Evolutionary conservation across 2,797 vertebrate species (phyloP), one percentile per base, ranked within the genome.

Genomic region (Melanotaenia boesemani): DNA sequence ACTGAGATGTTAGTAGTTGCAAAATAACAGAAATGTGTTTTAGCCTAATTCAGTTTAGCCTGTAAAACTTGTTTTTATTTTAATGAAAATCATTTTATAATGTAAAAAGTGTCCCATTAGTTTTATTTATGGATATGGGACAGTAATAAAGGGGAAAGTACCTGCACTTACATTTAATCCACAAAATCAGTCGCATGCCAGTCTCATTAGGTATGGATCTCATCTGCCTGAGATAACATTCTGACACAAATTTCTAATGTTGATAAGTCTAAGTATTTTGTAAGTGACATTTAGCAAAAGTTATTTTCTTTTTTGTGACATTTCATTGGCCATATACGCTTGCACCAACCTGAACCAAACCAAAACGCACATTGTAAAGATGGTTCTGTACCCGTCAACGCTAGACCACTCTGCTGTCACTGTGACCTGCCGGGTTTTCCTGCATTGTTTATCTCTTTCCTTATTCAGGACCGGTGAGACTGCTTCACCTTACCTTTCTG

Each of bases 401-500:
- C 15, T 5, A 15, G 7, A 48, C 28, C 34, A 1, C 1, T 44
- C 6, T 7, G 16, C 36, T 37, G 48, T 63, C 72, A 61, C n/a
- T 8, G 1, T 8, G 1, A 58, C 55, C 36, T 15, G 10, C 4
- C 69, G 12, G 39, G 55, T 44, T 50, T 18, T 11, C 13, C 11
- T 39, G 18, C 34, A 28, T 7, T 52, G 20, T 11, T 18, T 41
- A 16, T 16, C 41, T 30, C 56, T 60, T 61, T 28, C 32, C 34
- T 46, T 34, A n/a, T 22, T 22, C 30, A 24, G 26, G 26, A 68
- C 6, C 59, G 9, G 44, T 10, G 30, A n/a, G 11, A 36, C 2
- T 22, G 46, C 48, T 11, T 39, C 1, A 46, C 41, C 83, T 86
- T 83, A 92, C 91, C 91, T 90, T 54, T 2, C 63, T 77, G 71